Percentiles rank a stretch among this genome's conserved stretches.
phyloP scores from a whole-genome alignment of 1,140 invertebrate genomes.

The Drosophila serrata region DNA sequence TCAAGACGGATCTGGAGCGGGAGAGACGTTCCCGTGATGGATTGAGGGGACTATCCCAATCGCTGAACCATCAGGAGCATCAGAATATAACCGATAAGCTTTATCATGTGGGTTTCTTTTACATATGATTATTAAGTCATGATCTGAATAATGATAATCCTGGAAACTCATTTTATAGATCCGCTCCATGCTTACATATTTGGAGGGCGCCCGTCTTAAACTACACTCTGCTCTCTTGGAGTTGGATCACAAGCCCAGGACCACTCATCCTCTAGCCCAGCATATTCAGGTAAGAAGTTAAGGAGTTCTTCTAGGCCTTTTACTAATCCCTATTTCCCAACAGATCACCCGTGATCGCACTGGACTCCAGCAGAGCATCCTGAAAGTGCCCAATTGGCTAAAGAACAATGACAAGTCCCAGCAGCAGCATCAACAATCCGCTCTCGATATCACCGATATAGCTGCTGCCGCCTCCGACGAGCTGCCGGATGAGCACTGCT shows the following conservation, averaged over 20 bases:
- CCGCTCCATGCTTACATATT: conserved; percentile 95
- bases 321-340: rapidly evolving
- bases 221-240: conserved; percentile 93
- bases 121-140: background rate
- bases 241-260: conserved; percentile 90
- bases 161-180: no score
- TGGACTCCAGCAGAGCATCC: conserved; percentile 93
- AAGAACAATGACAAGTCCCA: conserved; percentile 87
- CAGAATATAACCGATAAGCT: conserved; percentile 96
- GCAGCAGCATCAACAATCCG: conserved; percentile 46
- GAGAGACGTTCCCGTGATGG: conserved; percentile 94
- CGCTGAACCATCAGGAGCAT: conserved; percentile 96
- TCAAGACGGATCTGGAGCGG: conserved; percentile 93
- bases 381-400: conserved; percentile 94
- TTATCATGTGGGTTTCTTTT: conserved; percentile 91
- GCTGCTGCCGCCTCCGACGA: conserved; percentile 7
- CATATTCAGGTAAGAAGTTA: conserved; percentile 88
- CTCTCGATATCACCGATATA: conserved; percentile 78
- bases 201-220: conserved; percentile 96
- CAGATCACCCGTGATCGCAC: conserved; percentile 95
- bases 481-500: conserved; percentile 37
- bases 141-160: no score
- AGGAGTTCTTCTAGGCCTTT: background rate
- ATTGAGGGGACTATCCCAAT: conserved; percentile 94
- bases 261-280: conserved; percentile 92